Evolutionary conservation across 2,797 vertebrate species (phyloP).

Genomic region (Trachops cirrhosus): DNA sequence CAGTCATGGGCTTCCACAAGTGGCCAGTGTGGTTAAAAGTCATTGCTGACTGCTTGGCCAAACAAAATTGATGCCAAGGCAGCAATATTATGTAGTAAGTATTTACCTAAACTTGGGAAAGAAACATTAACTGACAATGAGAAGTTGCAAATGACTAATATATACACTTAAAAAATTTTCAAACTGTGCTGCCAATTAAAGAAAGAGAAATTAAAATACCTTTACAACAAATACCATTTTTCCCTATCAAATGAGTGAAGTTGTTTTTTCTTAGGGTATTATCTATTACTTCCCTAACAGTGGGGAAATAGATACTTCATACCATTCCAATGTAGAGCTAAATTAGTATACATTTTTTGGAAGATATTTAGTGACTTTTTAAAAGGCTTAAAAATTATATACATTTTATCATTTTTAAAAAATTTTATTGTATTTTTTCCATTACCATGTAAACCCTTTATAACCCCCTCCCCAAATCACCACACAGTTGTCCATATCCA

Average conservation of each 20-base stretch:
- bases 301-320: not conserved
- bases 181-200: not conserved
- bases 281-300: not conserved
- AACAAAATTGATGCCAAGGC: not conserved
- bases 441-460: too few species aligned
- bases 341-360: not conserved
- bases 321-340: not conserved
- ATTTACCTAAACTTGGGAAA: not conserved
- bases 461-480: too few species aligned
- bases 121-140: not conserved
- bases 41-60: not conserved
- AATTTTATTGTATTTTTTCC: too few species aligned
- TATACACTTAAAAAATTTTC: not conserved
- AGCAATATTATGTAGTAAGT: not conserved
- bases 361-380: not conserved
- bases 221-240: not conserved
- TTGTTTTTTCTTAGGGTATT: not conserved
- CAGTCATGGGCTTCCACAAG: not conserved
- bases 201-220: slow-evolving; percentile 5
- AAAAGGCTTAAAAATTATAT: not conserved
- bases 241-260: not conserved
- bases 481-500: too few species aligned
- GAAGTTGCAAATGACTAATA: slow-evolving; percentile 19
- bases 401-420: too few species aligned
- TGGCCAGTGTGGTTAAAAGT: not conserved